Base-by-base conservation (phyloP, 2,113 vertebrate species). In the Butorides virescens region DNA sequence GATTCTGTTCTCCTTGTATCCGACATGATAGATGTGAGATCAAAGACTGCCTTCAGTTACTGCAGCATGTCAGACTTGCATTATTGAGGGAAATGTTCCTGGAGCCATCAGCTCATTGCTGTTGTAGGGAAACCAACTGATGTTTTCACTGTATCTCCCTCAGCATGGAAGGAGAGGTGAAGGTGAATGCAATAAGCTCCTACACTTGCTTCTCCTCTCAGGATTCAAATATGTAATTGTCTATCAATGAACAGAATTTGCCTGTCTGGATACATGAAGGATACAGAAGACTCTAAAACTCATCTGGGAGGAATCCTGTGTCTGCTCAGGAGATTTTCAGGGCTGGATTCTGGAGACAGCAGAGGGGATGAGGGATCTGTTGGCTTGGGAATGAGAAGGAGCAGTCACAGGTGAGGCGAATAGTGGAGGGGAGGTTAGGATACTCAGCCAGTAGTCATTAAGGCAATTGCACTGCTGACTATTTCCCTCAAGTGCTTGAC, bases 11-110 rank as follows among this genome's bases (percentile, higher is more conserved):
- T 79, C 49, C 62, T 82, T 91, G 46, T 52, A 91, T 80, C 53
- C 12, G 22, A 0, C 1, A 1, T 63, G 77, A 83, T 44, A 83
- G 81, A 94, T 59, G 39, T 70, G 77, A 90, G 77, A 97, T 94
- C 93, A 95, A 91, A 95, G 81, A 58, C 50, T 85, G 70, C 50
- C 53, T 90, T 76, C 94, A 91, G 84, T 82, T 95, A 67, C 77
- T 62, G 67, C 74, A 82, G 53, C n/a, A 56, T 70, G 74, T 82
- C 84, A 91, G 42, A 52, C 74, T 86, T 81, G 49, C 36, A 53
- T 55, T 84, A 85, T 10, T 70, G 91, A 81, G 84, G 83, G 70
- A 78, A 72, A 78, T 87, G 39, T 26, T 95, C 58, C 77, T 65
- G 84, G 20, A 89, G 53, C 53, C 80, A 82, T 66, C 27, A 90